phyloP scores from a whole-genome alignment of 2,113 vertebrate genomes.

The Sebastes schlegelii region DNA sequence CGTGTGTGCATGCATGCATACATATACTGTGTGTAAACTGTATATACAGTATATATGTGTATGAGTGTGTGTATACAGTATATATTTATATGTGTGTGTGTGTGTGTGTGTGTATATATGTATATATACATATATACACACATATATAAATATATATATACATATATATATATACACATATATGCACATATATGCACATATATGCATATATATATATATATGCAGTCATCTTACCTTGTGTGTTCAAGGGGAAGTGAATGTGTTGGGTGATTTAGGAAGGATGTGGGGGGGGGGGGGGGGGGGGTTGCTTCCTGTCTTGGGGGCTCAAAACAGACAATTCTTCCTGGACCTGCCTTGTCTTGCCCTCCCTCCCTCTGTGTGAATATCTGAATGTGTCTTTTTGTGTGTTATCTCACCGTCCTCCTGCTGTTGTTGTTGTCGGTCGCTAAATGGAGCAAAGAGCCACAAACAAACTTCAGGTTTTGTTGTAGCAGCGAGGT shows the following conservation, averaged over 20 bases:
- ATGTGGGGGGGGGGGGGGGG: constrained; percentile 2
- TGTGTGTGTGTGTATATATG: not conserved
- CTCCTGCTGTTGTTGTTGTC: constrained; percentile 13
- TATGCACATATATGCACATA: rapidly evolving
- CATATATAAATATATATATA: no score
- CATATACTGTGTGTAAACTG: not conserved
- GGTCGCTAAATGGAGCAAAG: constrained; percentile 45
- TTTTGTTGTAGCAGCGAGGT: constrained; percentile 58
- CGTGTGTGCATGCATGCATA: not conserved
- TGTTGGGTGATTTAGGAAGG: constrained; percentile 46
- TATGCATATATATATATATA: not conserved
- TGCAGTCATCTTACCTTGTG: not conserved
- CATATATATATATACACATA: no score
- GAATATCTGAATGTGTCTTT: constrained; percentile 23
- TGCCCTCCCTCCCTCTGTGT: constrained; percentile 17
- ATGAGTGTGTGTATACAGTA: no score
- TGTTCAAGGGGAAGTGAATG: constrained; percentile 66
- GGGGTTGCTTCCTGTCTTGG: constrained; percentile 58
- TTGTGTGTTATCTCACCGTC: constrained; percentile 43
- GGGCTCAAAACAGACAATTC: constrained; percentile 36
- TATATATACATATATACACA: no score
- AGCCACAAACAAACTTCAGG: constrained; percentile 35
- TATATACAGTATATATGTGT: no score
- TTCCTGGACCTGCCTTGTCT: constrained; percentile 61
- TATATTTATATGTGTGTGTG: not conserved